A percentile compares a stretch with the other conserved stretches of the same genome.
phyloP scores from a whole-genome alignment of 2,888 invertebrate genomes.

The Venusia cambrica region DNA sequence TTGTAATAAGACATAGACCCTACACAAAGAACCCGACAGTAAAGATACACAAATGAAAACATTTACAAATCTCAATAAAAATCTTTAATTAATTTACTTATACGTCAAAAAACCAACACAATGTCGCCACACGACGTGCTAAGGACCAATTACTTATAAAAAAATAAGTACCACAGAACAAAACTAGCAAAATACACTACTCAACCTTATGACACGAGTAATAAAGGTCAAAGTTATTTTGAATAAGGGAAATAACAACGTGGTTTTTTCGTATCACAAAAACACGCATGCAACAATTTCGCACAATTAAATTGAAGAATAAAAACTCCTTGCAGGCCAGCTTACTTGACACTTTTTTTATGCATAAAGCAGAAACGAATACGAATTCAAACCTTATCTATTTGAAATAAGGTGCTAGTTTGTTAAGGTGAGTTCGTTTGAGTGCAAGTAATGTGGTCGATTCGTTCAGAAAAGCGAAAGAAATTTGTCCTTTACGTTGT shows the following conservation, averaged over 20 bases:
- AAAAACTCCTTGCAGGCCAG: slow-evolving; percentile 53
- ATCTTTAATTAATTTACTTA: slow-evolving; percentile 27
- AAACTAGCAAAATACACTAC: neutral
- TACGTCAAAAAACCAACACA: slow-evolving; percentile 24
- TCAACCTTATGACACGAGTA: slow-evolving; percentile 8
- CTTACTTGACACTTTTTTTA: slow-evolving; percentile 22
- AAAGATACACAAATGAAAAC: slow-evolving; percentile 11
- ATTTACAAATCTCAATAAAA: slow-evolving; percentile 22
- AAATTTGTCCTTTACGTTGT: slow-evolving; percentile 70
- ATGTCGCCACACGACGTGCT: slow-evolving; percentile 29
- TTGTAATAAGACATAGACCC: slow-evolving; percentile 1
- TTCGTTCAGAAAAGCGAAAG: slow-evolving; percentile 64
- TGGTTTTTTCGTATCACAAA: slow-evolving; percentile 34
- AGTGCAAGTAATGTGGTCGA: slow-evolving; percentile 25
- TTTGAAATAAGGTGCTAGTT: too few relatives aligned
- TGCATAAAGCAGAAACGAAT: too few relatives aligned
- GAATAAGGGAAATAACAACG: neutral
- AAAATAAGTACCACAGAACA: slow-evolving; percentile 17
- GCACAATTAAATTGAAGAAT: slow-evolving; percentile 66
- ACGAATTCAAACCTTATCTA: too few relatives aligned
- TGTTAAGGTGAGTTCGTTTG: neutral
- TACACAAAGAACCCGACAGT: slow-evolving; percentile 1
- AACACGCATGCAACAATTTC: slow-evolving; percentile 71
- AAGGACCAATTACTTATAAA: slow-evolving; percentile 39
- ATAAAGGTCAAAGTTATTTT: slow-evolving; percentile 6